phyloP scores from a whole-genome alignment of 2,797 vertebrate species.

The Dendrocincla fuliginosa region DNA sequence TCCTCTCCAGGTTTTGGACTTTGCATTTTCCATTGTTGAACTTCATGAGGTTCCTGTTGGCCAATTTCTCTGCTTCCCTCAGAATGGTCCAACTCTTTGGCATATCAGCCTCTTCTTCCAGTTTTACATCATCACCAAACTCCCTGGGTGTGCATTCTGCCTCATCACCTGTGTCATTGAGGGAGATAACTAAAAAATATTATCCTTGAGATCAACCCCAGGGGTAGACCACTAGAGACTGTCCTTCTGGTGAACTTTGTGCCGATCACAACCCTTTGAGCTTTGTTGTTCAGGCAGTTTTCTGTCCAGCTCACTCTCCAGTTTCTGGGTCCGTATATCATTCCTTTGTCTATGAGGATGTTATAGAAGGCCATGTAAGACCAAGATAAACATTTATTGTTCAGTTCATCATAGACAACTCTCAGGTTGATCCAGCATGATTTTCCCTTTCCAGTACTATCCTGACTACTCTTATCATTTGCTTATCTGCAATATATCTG shows the following conservation, averaged over 20 bases:
- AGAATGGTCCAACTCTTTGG: not conserved
- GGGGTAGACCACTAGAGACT: too few species aligned
- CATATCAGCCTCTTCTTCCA: not conserved
- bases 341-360: not conserved
- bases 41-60: not conserved
- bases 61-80: not conserved
- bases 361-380: not conserved
- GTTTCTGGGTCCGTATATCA: not conserved
- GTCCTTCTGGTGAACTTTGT: not conserved
- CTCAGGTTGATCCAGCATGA: rapidly evolving
- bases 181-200: not conserved
- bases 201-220: not conserved
- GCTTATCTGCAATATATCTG: not conserved
- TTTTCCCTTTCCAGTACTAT: not conserved
- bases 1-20: not conserved
- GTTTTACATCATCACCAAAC: not conserved
- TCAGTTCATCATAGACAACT: not conserved
- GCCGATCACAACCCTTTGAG: not conserved
- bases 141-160: not conserved
- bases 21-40: not conserved
- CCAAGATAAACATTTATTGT: not conserved
- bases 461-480: not conserved
- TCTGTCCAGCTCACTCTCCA: not conserved
- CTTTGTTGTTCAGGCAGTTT: not conserved
- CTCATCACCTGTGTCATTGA: not conserved